Evolutionary conservation across 2,113 vertebrate genomes (phyloP), one percentile per base, ranked within the genome.

Genomic region (Rhinogobius similis): DNA sequence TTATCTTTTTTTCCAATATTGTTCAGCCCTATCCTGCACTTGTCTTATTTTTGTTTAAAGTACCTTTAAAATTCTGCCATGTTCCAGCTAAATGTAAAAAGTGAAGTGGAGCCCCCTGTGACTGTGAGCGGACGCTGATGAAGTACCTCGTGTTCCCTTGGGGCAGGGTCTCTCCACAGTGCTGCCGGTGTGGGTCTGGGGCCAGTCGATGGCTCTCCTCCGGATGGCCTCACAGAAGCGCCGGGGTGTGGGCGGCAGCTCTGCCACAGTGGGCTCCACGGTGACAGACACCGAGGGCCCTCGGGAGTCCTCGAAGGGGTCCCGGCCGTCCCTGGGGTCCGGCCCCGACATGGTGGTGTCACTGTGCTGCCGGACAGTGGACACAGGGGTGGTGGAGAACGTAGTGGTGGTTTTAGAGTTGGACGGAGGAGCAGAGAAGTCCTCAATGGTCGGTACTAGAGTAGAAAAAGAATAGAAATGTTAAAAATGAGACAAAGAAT

Each of bases 91-190:
- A 36, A 36, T 36, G 32, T 36, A 36, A 36, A 36, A 7, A 3
- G n/a, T 5, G 21, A 26, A 26, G 23, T 48, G 14, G 5, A 18
- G 26, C 6, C 3, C 55, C 18, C 13, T 9, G 4, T 36, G 29
- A 21, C 29, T 18, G 20, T 38, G 2, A 9, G 3, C 2, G 26
- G 24, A 23, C 11, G 20, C 10, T 38, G 59, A 62, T 21, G 16
- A 13, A 27, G 55, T 94, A 99, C 97, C 97, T 95, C 93, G 93
- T 62, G 97, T 98, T 81, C 98, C 98, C 91, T 96, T 99, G 69
- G 98, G 98, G 78, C 98, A 99, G 1, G 98, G 98, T n/a, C 98
- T 93, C 86, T 99, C 98, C 82, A 98, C 96, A 39, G 94, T 92
- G 83, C 90, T 93, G 67, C 96, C 96, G 70, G 95, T 94, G 88